Evolutionary conservation across 2,113 vertebrate species (phyloP).

Genomic region (Arvicanthis niloticus): DNA sequence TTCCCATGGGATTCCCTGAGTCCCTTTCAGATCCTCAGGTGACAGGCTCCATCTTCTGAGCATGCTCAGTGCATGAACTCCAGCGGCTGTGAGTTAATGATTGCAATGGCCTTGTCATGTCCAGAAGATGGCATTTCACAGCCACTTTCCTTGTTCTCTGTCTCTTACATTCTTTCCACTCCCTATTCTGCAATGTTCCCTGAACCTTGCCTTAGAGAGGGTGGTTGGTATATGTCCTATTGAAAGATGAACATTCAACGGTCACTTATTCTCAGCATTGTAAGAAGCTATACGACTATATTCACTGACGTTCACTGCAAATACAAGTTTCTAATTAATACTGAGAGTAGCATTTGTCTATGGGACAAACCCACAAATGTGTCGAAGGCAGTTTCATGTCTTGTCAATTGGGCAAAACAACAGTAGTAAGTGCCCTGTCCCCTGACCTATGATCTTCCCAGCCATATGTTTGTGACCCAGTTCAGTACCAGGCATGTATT

Average conservation of each 20-base stretch:
- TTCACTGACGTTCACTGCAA: not conserved
- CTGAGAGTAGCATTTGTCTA: not conserved
- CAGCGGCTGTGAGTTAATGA: not conserved
- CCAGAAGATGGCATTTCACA: not conserved
- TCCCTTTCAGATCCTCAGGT: not conserved
- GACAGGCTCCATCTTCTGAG: not conserved
- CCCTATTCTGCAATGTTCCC: not conserved
- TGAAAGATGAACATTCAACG: too few relatives aligned
- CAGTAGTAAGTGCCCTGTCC: not conserved
- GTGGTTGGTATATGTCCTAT: not conserved
- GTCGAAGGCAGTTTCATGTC: not conserved
- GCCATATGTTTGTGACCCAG: not conserved
- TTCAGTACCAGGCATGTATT: not conserved
- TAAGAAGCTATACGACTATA: not conserved
- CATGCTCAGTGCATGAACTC: too few relatives aligned
- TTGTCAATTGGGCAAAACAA: not conserved
- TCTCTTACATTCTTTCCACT: not conserved
- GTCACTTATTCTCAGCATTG: not conserved
- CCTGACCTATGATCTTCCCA: too few relatives aligned
- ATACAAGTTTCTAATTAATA: not conserved
- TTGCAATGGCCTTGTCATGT: not conserved
- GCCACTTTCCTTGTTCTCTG: not conserved
- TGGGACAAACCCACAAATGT: not conserved
- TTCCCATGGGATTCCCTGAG: not conserved
- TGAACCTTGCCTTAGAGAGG: not conserved